phyloP scores from a whole-genome alignment of 2,113 vertebrate genomes.

The Hiodon alosoides region DNA sequence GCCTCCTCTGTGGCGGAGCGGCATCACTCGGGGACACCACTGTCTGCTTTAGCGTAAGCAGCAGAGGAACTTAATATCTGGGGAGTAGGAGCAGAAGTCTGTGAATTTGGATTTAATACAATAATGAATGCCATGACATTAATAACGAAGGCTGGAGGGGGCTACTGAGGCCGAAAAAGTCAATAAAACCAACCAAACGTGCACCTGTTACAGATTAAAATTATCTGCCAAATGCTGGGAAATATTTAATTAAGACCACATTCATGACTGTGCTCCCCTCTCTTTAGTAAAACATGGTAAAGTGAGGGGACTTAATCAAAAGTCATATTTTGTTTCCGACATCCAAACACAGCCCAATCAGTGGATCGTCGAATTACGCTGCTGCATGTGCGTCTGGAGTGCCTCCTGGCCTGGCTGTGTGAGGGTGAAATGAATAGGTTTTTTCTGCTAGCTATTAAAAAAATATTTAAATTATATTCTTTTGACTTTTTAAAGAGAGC shows the following conservation, averaged over 20 bases:
- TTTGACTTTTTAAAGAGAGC: too few relatives aligned
- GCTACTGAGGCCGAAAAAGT: conserved; percentile 37
- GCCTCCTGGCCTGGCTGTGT: background rate
- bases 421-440: background rate
- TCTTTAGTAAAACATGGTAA: conserved; percentile 20
- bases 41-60: conserved; percentile 40
- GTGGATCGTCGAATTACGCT: background rate
- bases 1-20: background rate
- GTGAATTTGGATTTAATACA: conserved; percentile 45
- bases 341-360: background rate
- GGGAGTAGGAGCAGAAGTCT: conserved; percentile 42
- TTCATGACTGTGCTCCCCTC: conserved; percentile 4
- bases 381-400: background rate
- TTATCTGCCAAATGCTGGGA: conserved; percentile 1
- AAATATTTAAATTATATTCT: background rate
- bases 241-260: conserved; percentile 23
- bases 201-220: conserved; percentile 24
- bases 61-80: conserved; percentile 51
- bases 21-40: conserved; percentile 33
- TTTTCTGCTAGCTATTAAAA: background rate
- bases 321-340: background rate
- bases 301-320: conserved; percentile 26
- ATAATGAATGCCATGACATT: conserved; percentile 52
- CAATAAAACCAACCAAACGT: conserved; percentile 45
- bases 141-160: conserved; percentile 48